Evolutionary conservation across 2,113 vertebrate species (phyloP).

Genomic region (Melanerpes aurifrons): DNA sequence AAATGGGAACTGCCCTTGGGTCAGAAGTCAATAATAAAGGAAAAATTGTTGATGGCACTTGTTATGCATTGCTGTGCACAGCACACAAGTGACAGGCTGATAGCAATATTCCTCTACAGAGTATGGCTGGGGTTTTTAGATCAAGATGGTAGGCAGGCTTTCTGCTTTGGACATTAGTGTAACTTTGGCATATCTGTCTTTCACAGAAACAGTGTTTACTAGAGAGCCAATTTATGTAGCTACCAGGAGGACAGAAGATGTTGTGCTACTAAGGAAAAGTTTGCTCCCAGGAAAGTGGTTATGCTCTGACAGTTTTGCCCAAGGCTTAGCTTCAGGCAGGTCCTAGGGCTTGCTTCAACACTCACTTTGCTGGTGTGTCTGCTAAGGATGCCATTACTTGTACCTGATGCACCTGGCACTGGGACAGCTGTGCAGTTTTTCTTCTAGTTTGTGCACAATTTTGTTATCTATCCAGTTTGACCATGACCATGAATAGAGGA

Average conservation of each 20-base stretch:
- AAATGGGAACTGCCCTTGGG: slow-evolving; percentile 34
- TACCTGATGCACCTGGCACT: background rate
- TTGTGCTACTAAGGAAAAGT: background rate
- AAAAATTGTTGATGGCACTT: background rate
- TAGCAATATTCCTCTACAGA: background rate
- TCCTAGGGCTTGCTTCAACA: background rate
- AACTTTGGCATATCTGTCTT: background rate
- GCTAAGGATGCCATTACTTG: background rate
- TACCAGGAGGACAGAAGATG: background rate
- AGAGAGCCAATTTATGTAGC: background rate
- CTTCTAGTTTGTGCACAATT: background rate
- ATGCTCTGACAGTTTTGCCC: background rate
- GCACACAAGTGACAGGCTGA: background rate
- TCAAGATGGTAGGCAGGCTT: background rate
- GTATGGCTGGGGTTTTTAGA: background rate
- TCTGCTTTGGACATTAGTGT: background rate
- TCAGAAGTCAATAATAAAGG: slow-evolving; percentile 7
- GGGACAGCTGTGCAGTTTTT: background rate
- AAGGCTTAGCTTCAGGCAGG: background rate
- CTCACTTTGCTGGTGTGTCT: background rate
- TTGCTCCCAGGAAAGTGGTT: background rate
- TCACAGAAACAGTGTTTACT: background rate
- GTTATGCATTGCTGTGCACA: background rate
- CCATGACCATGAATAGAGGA: background rate
- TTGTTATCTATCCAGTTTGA: background rate